Percentiles rank a stretch among this genome's conserved stretches.
Conservation (phyloP, 1,140 invertebrate species). For the Brachionus plicatilis region DNA sequence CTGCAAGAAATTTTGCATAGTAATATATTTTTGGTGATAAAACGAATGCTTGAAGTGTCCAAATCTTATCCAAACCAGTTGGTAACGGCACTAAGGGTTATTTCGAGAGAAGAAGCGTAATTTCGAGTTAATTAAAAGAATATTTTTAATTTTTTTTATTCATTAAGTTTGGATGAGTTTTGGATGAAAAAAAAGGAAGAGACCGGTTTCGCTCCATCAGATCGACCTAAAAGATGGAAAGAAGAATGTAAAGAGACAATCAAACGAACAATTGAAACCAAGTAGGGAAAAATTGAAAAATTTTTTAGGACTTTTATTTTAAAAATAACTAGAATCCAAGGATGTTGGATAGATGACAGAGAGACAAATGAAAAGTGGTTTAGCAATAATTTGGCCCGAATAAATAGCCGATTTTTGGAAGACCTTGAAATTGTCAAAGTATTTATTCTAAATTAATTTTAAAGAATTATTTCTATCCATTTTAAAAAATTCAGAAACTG, state of each 20-base stretch:
- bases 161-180: not conserved
- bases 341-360: not conserved
- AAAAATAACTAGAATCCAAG: conserved; percentile 11
- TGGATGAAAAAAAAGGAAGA: conserved; percentile 36
- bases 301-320: not conserved
- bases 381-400: conserved; percentile 7
- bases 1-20: not conserved
- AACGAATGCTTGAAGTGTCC: conserved; percentile 13
- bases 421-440: conserved; percentile 31
- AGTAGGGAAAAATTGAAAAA: not conserved
- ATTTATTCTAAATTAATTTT: not conserved
- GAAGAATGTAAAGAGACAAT: not conserved
- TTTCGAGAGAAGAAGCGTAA: conserved; percentile 37
- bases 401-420: not conserved
- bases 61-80: conserved; percentile 17
- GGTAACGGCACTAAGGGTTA: conserved; percentile 25
- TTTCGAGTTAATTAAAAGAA: not conserved
- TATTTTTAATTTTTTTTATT: not conserved
- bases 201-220: conserved; percentile 35
- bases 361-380: conserved; percentile 29
- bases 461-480: not conserved
- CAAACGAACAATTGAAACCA: not conserved
- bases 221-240: conserved; percentile 31
- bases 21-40: conserved; percentile 16
- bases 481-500: not conserved